Evolutionary conservation across 2,113 vertebrate species (phyloP), one percentile per base, ranked within the genome.

Genomic region (Anas platyrhynchos): DNA sequence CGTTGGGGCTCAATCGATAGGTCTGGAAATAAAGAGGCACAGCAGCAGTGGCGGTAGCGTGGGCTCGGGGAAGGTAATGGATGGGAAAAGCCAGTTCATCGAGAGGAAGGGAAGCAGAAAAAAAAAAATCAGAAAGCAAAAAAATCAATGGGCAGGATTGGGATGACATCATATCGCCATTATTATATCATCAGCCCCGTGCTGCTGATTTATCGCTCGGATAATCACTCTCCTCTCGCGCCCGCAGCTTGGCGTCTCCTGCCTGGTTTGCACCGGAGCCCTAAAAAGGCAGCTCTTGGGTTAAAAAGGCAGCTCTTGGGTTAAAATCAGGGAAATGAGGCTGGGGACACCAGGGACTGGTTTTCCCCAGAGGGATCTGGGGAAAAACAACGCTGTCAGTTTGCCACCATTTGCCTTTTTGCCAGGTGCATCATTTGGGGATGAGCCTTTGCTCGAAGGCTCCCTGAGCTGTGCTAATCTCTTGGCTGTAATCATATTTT

Each of bases 131-230:
- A 21, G 6, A 44, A 34, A 25, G 32, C 14, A 11, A 63, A 90
- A 68, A 95, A 93, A 95, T 92, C 91, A 50, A 93, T 94, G 50
- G 46, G 82, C 48, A 79, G 82, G 68, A 59, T 31, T 77, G 78
- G 61, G 84, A 89, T 96, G 91, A 88, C 89, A 89, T 97, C 93
- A 96, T 38, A 66, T 67, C 16, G 0, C 84, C 78, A 80, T 91
- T 91, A 85, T 83, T 94, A 69, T 66, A 86, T 95, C 95, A 93
- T 89, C 91, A 86, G 44, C 43, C 36, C 54, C 3, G 1, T 2
- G 1, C 81, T 27, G 44, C 46, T 83, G 93, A 95, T 94, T 96
- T 91, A 94, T 89, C 4, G 5, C 83, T 52, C 0, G 10, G 65
- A 12, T 69, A 73, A 92, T 92, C 63, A 38, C 46, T 90, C 89